Base-by-base conservation (phyloP, 2,888 invertebrate genomes). In the Sipha maydis region DNA sequence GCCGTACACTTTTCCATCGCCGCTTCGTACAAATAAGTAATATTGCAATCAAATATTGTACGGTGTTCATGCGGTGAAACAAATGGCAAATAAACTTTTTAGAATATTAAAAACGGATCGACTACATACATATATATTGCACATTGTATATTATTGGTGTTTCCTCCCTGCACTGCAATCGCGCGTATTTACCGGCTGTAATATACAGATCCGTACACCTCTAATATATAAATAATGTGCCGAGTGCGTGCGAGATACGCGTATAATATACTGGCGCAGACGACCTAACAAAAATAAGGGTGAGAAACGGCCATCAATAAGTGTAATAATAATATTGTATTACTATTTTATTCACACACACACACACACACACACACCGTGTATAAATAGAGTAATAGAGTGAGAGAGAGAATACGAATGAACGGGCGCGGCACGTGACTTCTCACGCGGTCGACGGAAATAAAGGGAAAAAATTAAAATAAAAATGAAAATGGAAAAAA, bases 361-460 rank as follows among this genome's bases (percentile, higher is more conserved):
- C 48, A 48, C 14, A 41, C 41, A 11, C 11, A 56, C 56, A 56
- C 34, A 56, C 61, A 14, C 41, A 48, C 11, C 48, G 48, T 14
- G 11, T 11, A 14, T 48, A 14, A 1, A 28, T 28, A 69, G n/a
- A 21, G 28, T 28, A 14, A 48, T 1, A 48, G 11, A 48, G 11
- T 14, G 14, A 14, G 48, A 48, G 48, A 48, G 11, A 14, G 48
- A 48, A 14, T 48, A 14, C 9, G 48, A 48, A 48, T 14, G 48
- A 48, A 48, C 48, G 48, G 9, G 28, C 8, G 38, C 48, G 83
- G 71, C 83, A 83, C 83, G 83, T 83, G 83, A 83, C 83, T 83
- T 83, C 83, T 83, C 83, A 75, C 73, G 82, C 41, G 41, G 69
- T 82, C 82, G 82, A 28, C 82, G 25, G 69, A 69, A 82, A 82